Evolutionary conservation across 2,888 invertebrate genomes (phyloP).

Genomic region (Trichopria drosophilae): DNA sequence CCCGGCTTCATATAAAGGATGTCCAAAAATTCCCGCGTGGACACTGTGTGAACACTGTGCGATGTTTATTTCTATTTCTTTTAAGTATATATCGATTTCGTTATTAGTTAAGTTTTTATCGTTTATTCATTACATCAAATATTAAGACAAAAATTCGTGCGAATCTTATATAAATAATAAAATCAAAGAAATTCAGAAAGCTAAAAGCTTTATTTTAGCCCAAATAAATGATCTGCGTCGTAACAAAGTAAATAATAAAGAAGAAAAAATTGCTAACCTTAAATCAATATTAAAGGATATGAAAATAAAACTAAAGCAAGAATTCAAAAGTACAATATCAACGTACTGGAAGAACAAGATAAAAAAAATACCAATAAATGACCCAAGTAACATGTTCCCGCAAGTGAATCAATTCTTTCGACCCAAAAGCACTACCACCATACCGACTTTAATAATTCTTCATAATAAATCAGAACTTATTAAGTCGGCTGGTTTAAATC

Average conservation of each 20-base stretch:
- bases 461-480: conserved; percentile 3
- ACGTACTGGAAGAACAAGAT: conserved; percentile 15
- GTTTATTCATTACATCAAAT: not conserved
- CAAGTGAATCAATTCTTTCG: conserved; percentile 21
- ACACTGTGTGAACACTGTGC: too few species aligned
- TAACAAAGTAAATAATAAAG: not conserved
- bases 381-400: conserved; percentile 21
- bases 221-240: not conserved
- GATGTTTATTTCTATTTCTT: too few species aligned
- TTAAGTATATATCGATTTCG: too few species aligned
- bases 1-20: conserved; percentile 31
- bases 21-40: conserved; percentile 23
- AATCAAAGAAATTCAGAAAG: conserved; percentile 11
- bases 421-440: conserved; percentile 7
- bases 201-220: not conserved
- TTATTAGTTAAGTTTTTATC: too few species aligned
- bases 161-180: conserved; percentile 13
- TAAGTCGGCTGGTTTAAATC: not conserved
- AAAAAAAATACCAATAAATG: conserved; percentile 11
- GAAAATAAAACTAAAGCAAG: not conserved
- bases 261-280: not conserved
- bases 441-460: conserved; percentile 2
- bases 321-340: conserved; percentile 4
- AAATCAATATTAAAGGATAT: conserved; percentile 5
- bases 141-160: not conserved